These are phyloP conservation scores for Microcebus griseorufus DNA, from an alignment of 2,113 vertebrate genomes.

Conservation along the genomic window DNA sequence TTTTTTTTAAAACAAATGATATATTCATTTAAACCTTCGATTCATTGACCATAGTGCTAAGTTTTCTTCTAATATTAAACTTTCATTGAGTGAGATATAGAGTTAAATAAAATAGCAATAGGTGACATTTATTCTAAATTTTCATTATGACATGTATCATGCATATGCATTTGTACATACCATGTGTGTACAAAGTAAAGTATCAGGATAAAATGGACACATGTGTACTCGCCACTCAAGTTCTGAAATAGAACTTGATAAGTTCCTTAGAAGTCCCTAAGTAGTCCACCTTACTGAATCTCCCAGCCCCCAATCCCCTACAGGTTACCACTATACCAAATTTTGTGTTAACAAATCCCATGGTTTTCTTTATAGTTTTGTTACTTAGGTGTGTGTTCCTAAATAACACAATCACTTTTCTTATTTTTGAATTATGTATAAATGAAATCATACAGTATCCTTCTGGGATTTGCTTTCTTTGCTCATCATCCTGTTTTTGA, in stretches of 20 bases:
- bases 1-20: neutral
- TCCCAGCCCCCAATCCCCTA: too few species aligned
- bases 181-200: neutral
- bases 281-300: rapidly evolving
- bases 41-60: neutral
- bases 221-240: neutral
- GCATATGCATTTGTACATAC: neutral
- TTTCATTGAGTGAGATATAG: neutral
- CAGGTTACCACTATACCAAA: neutral
- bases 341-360: neutral
- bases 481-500: neutral
- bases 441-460: neutral
- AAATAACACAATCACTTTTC: neutral
- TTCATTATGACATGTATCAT: neutral
- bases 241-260: neutral
- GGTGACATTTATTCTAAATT: neutral
- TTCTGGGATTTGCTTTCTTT: neutral
- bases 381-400: neutral
- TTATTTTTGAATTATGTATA: neutral
- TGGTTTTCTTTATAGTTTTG: neutral
- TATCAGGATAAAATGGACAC: neutral
- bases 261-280: neutral
- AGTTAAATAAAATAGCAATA: neutral
- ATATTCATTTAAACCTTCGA: neutral
- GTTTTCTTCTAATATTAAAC: constrained; percentile 9